phyloP scores from a whole-genome alignment of 2,113 vertebrate species.

The Delphinapterus leucas region DNA sequence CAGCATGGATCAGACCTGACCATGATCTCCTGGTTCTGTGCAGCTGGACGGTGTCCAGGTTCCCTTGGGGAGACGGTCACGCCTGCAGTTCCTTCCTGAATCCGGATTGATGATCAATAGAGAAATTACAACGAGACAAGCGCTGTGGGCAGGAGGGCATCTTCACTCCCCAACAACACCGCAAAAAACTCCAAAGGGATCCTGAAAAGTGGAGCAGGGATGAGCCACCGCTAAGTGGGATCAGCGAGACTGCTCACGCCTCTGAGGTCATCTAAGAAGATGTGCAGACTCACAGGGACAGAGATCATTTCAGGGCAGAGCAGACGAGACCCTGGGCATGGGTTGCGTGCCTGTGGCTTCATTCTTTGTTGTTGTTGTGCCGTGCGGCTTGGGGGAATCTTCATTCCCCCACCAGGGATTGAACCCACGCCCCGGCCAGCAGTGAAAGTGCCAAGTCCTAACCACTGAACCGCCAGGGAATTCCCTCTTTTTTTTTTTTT shows the following conservation, averaged over 20 bases:
- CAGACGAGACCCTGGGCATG: background rate
- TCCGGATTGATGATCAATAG: background rate
- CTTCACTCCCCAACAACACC: too few relatives aligned
- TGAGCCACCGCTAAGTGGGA: fast-evolving
- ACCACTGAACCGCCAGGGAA: too few relatives aligned
- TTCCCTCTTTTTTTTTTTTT: too few relatives aligned
- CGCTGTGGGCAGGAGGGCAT: too few relatives aligned
- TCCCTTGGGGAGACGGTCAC: background rate
- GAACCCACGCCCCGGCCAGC: too few relatives aligned
- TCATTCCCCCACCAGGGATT: too few relatives aligned
- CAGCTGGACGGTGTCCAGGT: background rate
- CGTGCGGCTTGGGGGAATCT: too few relatives aligned
- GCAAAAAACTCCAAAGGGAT: background rate
- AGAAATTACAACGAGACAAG: background rate
- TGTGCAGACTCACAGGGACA: fast-evolving
- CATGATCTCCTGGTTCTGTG: background rate
- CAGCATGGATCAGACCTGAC: background rate
- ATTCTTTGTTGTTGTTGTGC: background rate
- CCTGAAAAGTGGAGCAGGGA: background rate
- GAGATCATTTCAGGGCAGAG: background rate
- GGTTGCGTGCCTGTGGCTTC: background rate
- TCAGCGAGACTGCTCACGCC: fast-evolving
- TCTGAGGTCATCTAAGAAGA: background rate
- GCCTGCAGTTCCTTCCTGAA: background rate
- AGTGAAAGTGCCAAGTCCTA: too few relatives aligned